Percentiles rank a stretch among this genome's conserved stretches.
phyloP scores from a whole-genome alignment of 2,113 vertebrate species.

The Cephalopterus ornatus region DNA sequence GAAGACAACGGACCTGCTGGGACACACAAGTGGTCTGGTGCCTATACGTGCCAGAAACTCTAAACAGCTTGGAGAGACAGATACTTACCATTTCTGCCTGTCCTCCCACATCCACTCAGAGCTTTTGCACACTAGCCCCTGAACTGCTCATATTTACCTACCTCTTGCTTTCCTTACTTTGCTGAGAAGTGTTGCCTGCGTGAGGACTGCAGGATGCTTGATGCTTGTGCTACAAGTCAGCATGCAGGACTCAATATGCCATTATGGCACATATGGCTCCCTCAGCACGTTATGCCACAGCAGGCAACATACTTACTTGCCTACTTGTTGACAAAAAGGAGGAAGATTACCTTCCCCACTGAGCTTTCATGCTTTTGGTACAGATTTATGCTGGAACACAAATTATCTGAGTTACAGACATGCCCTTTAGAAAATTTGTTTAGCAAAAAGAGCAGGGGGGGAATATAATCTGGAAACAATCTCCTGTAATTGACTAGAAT shows the following conservation, averaged over 20 bases:
- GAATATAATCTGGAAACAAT: slow-evolving; percentile 4
- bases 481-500: background rate
- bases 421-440: slow-evolving; percentile 20
- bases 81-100: background rate
- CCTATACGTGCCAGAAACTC: background rate
- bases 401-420: background rate
- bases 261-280: background rate
- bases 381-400: background rate
- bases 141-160: background rate
- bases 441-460: background rate
- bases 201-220: background rate
- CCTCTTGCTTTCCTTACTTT: background rate
- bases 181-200: background rate
- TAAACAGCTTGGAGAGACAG: background rate
- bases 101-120: background rate
- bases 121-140: background rate
- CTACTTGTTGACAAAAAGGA: background rate
- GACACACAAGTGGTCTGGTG: background rate
- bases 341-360: background rate
- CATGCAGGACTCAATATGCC: background rate
- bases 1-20: background rate
- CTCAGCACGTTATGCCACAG: background rate
- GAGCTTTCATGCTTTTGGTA: background rate
- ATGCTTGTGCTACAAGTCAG: background rate
- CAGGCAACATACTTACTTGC: slow-evolving; percentile 8